Percentiles rank a stretch among this genome's conserved stretches.
These are phyloP conservation scores for Dermolepida albohirtum DNA, from an alignment of 2,888 invertebrate genomes.

Conservation along the genomic window DNA sequence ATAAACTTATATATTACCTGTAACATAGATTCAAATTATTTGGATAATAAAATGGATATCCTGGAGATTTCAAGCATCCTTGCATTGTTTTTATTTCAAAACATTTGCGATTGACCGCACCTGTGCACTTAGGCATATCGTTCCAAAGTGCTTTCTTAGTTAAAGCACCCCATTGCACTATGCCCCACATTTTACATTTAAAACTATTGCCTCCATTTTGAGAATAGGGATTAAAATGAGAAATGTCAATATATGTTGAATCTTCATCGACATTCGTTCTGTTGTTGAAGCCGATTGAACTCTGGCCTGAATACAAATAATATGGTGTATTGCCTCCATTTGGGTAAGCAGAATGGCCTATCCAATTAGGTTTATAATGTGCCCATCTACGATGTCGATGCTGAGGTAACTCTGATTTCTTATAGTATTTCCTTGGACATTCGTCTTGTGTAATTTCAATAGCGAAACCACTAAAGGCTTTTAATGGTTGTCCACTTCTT, in stretches of 20 bases:
- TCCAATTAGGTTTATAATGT: background rate
- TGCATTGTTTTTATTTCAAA: constrained; percentile 52
- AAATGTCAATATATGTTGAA: constrained; percentile 57
- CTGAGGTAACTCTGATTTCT: background rate
- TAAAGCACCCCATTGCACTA: constrained; percentile 49
- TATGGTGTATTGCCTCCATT: constrained; percentile 47
- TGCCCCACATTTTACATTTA: constrained; percentile 50
- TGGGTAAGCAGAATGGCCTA: background rate
- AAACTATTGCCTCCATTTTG: constrained; percentile 46
- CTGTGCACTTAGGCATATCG: constrained; percentile 49
- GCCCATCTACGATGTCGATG: constrained; percentile 6
- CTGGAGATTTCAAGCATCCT: constrained; percentile 55
- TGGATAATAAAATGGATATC: constrained; percentile 65
- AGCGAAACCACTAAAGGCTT: constrained; percentile 66
- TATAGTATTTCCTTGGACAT: constrained; percentile 62
- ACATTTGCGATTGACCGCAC: constrained; percentile 53
- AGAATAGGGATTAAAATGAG: constrained; percentile 47
- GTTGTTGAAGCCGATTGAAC: constrained; percentile 48
- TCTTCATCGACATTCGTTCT: constrained; percentile 55
- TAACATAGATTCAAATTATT: constrained; percentile 64
- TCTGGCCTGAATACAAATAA: constrained; percentile 57
- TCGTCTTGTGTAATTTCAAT: constrained; percentile 70
- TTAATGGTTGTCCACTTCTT: constrained; percentile 63
- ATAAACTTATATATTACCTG: constrained; percentile 58
- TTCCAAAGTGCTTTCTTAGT: constrained; percentile 48